A percentile compares a stretch with the other conserved stretches of the same genome.
These are phyloP conservation scores for Pollimyrus isidori DNA, from an alignment of 2,113 vertebrate species.

Conservation along the genomic window DNA sequence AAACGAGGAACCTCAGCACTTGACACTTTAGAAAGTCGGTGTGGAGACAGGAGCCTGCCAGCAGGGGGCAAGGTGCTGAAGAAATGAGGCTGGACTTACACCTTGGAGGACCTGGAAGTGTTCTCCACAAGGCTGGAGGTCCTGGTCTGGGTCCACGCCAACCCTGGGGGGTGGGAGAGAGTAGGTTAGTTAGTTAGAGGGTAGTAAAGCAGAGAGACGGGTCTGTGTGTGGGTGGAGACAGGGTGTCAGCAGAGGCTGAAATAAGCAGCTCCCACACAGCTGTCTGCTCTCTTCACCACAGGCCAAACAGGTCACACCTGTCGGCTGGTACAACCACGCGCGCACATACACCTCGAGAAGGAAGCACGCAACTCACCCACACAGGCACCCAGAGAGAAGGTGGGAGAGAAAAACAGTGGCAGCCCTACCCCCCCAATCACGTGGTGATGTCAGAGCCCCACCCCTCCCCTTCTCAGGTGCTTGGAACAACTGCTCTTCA, in stretches of 20 bases:
- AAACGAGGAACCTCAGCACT: not conserved
- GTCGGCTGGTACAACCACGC: not conserved
- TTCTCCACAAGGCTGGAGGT: constrained; percentile 78
- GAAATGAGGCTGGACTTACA: constrained; percentile 63
- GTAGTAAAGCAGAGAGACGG: not conserved
- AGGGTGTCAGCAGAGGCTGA: not conserved
- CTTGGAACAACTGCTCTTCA: not conserved
- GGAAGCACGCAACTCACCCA: not conserved
- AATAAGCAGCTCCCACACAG: not conserved
- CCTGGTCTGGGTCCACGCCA: constrained; percentile 93
- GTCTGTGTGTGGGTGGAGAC: not conserved
- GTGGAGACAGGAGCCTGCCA: not conserved
- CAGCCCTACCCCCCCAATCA: not conserved
- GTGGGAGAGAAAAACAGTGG: not conserved
- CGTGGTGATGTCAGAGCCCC: not conserved
- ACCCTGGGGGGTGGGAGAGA: constrained; percentile 64
- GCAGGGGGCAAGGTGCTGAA: not conserved
- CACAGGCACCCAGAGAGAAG: not conserved
- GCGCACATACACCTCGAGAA: not conserved
- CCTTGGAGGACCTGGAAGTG: constrained; percentile 95
- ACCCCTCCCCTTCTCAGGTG: not conserved
- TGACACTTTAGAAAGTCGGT: not conserved
- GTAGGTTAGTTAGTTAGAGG: not conserved
- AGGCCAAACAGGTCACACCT: not conserved
- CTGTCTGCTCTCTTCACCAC: not conserved